These are phyloP conservation scores for Hypsibius dujardini DNA, from an alignment of 1,140 invertebrate genomes.

Conservation along the genomic window DNA sequence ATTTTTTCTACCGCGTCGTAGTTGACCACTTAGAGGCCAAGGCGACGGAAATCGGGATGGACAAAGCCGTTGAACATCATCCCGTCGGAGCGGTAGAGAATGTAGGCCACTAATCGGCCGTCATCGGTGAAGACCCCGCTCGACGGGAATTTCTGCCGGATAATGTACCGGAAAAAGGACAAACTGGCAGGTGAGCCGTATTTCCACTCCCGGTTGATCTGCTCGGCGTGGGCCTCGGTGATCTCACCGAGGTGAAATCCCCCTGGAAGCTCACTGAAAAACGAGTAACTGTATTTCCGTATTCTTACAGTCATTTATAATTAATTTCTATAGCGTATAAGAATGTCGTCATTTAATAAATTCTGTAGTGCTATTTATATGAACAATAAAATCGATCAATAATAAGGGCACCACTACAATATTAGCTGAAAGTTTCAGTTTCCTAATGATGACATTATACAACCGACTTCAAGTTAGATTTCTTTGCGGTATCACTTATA, in stretches of 20 bases:
- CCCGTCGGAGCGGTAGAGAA: background rate
- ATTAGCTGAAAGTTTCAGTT: no score
- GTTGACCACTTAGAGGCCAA: slow-evolving; percentile 7
- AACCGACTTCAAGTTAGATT: no score
- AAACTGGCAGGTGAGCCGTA: background rate
- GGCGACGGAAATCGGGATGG: background rate
- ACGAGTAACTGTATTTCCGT: no score
- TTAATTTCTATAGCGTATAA: no score
- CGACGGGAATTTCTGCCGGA: background rate
- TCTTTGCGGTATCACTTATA: no score
- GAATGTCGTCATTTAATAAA: no score
- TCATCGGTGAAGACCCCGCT: slow-evolving; percentile 5
- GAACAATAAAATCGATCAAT: no score
- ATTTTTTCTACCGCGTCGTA: background rate
- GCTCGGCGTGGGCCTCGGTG: background rate
- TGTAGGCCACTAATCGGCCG: background rate
- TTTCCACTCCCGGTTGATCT: background rate
- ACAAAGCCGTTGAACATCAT: background rate
- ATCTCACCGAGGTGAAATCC: background rate
- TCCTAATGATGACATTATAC: no score
- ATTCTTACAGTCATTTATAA: no score
- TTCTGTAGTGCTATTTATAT: no score
- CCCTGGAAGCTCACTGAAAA: background rate
- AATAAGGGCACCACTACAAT: no score
- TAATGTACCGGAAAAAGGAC: background rate